Evolutionary conservation across 64 coral and sea anemone species (phyloP).

Genomic region (Orbicella faveolata): DNA sequence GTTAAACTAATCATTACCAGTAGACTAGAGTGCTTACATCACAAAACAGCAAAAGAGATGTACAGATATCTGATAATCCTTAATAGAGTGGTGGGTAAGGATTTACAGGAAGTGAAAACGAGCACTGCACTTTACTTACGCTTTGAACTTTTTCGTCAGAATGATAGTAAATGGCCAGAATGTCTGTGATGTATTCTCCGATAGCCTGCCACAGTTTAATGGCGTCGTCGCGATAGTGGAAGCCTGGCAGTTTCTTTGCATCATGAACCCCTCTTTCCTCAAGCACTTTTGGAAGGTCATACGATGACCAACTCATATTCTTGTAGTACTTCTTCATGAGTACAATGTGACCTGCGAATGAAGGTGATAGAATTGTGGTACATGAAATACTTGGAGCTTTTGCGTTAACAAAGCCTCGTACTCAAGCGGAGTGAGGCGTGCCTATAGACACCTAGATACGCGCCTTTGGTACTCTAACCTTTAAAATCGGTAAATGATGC

Average conservation of each 20-base stretch:
- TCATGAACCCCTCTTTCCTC: conserved; percentile 70
- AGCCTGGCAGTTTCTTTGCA: conserved; percentile 72
- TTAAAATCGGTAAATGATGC: too few species aligned
- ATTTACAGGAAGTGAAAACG: neutral
- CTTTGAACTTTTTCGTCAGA: conserved; percentile 50
- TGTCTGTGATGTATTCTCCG: conserved; percentile 27
- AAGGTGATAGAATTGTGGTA: too few species aligned
- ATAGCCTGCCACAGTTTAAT: conserved; percentile 72
- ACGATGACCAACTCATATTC: conserved; percentile 63
- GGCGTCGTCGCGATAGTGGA: conserved; percentile 84
- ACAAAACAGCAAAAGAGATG: too few species aligned
- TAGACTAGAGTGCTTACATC: too few species aligned
- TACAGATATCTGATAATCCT: too few species aligned
- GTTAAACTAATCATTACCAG: too few species aligned
- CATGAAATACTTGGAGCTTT: too few species aligned
- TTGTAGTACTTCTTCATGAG: conserved; percentile 87
- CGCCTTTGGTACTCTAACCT: too few species aligned
- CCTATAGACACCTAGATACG: too few species aligned
- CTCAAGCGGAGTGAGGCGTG: too few species aligned
- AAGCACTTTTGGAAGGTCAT: conserved; percentile 61
- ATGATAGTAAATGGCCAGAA: conserved; percentile 56
- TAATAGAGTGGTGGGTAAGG: neutral
- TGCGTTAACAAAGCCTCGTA: too few species aligned
- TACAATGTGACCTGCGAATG: conserved; percentile 49
- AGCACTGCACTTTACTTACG: neutral